Evolutionary conservation across 1,140 invertebrate species (phyloP).

Genomic region (Brachystomella parvula): DNA sequence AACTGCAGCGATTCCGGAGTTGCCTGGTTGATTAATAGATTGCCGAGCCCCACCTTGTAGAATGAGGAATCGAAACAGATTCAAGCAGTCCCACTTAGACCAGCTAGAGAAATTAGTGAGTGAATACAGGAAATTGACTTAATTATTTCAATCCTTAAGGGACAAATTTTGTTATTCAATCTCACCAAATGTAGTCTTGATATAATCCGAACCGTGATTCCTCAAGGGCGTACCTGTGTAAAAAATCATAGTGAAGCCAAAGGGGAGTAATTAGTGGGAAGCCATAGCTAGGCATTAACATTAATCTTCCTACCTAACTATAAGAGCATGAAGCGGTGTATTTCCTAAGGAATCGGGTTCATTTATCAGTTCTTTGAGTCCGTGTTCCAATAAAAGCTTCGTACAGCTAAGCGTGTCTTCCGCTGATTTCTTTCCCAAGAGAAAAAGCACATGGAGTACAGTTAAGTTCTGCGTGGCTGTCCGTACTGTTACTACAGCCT

Average conservation of each 20-base stretch:
- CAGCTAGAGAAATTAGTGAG: slow-evolving; percentile 27
- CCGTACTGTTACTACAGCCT: slow-evolving; percentile 50
- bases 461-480: slow-evolving; percentile 68
- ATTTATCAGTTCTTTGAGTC: slow-evolving; percentile 62
- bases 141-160: background rate
- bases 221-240: slow-evolving; percentile 56
- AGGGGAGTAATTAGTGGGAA: background rate
- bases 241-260: slow-evolving; percentile 2
- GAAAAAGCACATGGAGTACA: slow-evolving; percentile 56
- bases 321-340: slow-evolving; percentile 56
- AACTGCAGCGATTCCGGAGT: slow-evolving; percentile 62
- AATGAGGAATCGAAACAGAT: slow-evolving; percentile 52
- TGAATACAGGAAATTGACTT: background rate
- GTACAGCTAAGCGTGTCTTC: slow-evolving; percentile 60
- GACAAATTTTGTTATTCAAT: background rate
- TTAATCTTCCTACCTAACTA: slow-evolving; percentile 48
- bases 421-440: slow-evolving; percentile 54
- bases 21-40: slow-evolving; percentile 61
- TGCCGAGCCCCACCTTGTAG: slow-evolving; percentile 57
- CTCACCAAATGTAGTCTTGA: slow-evolving; percentile 36
- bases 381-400: slow-evolving; percentile 57
- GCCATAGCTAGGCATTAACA: background rate
- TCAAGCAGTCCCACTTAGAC: slow-evolving; percentile 51
- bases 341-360: slow-evolving; percentile 58
- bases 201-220: slow-evolving; percentile 59